Evolutionary conservation across 1,140 invertebrate species (phyloP).

Genomic region (Thereuonema tuberculata): DNA sequence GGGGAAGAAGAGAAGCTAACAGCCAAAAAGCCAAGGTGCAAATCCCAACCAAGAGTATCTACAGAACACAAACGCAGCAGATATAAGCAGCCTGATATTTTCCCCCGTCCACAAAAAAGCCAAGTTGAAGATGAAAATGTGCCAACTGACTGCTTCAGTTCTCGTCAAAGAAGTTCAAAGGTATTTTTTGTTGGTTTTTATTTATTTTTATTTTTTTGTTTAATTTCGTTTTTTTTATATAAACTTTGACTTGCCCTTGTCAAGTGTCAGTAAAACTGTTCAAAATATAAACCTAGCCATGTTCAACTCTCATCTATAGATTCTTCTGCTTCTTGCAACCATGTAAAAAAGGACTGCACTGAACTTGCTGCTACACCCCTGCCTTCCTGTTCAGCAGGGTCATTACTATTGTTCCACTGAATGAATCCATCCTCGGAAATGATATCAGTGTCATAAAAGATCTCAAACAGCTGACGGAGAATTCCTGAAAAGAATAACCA

Average conservation of each 20-base stretch:
- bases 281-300: not conserved
- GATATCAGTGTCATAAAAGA: slow-evolving; percentile 41
- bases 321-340: slow-evolving; percentile 39
- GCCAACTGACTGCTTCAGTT: not conserved
- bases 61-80: too few species aligned
- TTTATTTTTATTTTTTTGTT: too few species aligned
- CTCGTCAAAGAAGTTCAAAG: not conserved
- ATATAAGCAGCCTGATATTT: too few species aligned
- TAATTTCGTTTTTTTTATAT: too few species aligned
- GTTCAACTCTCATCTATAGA: slow-evolving; percentile 13
- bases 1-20: too few species aligned
- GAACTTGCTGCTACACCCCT: slow-evolving; percentile 42
- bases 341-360: slow-evolving; percentile 43
- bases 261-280: not conserved
- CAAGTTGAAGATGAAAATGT: not conserved
- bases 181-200: too few species aligned
- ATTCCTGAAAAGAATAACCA: slow-evolving; percentile 30
- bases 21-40: too few species aligned
- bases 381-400: slow-evolving; percentile 38
- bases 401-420: slow-evolving; percentile 39
- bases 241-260: not conserved
- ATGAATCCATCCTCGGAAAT: slow-evolving; percentile 46
- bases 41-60: too few species aligned
- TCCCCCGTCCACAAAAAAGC: too few species aligned
- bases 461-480: slow-evolving; percentile 38